Evolutionary conservation across 2,113 vertebrate genomes (phyloP).

Genomic region (Xenotilapia flavipinnis): DNA sequence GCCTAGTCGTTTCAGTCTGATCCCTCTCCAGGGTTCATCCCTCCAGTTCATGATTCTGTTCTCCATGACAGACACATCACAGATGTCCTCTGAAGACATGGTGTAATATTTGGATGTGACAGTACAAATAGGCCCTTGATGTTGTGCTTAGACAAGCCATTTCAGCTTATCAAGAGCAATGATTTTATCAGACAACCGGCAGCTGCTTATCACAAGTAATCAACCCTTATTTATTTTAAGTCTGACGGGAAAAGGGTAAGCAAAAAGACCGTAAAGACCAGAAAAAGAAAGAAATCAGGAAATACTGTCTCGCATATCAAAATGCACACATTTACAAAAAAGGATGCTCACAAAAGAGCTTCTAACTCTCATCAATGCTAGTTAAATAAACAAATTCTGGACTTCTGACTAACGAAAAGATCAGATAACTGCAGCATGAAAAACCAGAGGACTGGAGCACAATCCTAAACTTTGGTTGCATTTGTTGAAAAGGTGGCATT

Average conservation of each 20-base stretch:
- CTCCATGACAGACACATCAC: neutral
- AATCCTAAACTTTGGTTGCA: neutral
- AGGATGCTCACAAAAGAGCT: neutral
- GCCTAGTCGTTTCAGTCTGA: conserved; percentile 13
- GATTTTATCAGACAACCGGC: neutral
- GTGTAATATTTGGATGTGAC: neutral
- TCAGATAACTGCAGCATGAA: neutral
- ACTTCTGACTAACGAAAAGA: neutral
- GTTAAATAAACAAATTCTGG: neutral
- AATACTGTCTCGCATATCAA: neutral
- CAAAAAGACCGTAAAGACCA: neutral
- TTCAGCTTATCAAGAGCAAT: neutral
- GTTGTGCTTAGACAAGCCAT: neutral
- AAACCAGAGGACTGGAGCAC: neutral
- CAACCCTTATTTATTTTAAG: neutral
- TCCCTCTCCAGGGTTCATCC: conserved; percentile 37
- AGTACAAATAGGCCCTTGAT: neutral
- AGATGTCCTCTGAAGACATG: neutral
- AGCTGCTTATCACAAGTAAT: neutral
- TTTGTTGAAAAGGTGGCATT: neutral
- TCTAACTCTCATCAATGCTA: neutral
- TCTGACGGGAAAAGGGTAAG: neutral
- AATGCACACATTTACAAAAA: neutral
- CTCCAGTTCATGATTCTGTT: conserved; percentile 7
- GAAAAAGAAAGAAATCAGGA: neutral